A percentile compares a stretch with the other conserved stretches of the same genome.
Evolutionary conservation across 2,113 vertebrate genomes (phyloP).

Genomic region (Cyphomyrus discorhynchus): DNA sequence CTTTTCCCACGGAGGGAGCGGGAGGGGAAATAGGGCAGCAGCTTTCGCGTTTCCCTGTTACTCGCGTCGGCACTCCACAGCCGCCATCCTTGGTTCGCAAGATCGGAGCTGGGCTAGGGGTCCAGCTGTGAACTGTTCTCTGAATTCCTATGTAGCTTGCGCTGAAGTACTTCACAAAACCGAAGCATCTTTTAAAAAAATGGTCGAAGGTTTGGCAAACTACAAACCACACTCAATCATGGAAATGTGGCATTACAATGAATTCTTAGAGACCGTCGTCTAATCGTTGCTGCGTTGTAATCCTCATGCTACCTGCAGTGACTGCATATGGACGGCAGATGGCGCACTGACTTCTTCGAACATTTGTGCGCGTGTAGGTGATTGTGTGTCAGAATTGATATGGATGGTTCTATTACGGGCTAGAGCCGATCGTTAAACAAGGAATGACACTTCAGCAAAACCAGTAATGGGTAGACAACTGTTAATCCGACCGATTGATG

Average conservation of each 20-base stretch:
- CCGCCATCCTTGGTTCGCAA: not conserved
- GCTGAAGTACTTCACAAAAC: not conserved
- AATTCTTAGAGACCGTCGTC: not conserved
- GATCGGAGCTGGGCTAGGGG: not conserved
- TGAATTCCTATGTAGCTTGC: not conserved
- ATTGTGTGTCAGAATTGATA: not conserved
- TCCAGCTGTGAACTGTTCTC: not conserved
- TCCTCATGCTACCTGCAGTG: not conserved
- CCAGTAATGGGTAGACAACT: not conserved
- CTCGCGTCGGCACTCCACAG: not conserved
- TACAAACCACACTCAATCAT: not conserved
- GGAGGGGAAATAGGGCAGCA: not conserved
- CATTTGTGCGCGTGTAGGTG: not conserved
- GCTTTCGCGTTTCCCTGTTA: not conserved
- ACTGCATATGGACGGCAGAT: slow-evolving; percentile 25
- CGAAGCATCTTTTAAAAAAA: not conserved
- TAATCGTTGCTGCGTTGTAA: not conserved
- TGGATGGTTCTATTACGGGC: not conserved
- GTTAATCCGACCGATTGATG: not conserved
- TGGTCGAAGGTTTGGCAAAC: not conserved
- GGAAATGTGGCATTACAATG: not conserved
- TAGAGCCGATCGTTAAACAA: not conserved
- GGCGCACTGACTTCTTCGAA: slow-evolving; percentile 19
- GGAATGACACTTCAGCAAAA: not conserved
- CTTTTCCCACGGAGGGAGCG: not conserved